phyloP scores from a whole-genome alignment of 2,113 vertebrate species.

The Gnathonemus echidnorhynchus region DNA sequence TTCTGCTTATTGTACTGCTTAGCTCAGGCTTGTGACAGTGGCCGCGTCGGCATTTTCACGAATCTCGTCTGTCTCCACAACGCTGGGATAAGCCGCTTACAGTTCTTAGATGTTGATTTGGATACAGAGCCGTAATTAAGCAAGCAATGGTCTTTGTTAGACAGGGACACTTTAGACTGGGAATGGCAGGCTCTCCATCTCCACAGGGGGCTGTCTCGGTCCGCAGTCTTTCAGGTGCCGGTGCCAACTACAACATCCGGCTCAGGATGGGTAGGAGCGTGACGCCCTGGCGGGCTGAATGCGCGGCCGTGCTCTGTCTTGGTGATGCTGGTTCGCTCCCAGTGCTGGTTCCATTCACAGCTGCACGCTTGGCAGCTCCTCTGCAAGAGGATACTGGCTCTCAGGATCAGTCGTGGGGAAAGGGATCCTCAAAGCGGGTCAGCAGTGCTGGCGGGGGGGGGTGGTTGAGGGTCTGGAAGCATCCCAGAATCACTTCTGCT shows the following conservation, averaged over 20 bases:
- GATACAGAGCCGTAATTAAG: not conserved
- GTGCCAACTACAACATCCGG: not conserved
- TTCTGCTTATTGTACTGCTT: not conserved
- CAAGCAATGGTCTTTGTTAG: not conserved
- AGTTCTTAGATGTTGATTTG: not conserved
- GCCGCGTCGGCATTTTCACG: not conserved
- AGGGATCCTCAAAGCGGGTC: not conserved
- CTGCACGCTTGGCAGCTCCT: not conserved
- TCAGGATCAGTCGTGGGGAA: not conserved
- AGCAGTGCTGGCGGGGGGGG: not conserved
- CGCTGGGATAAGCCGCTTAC: not conserved
- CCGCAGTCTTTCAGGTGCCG: not conserved
- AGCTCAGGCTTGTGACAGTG: not conserved
- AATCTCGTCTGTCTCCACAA: not conserved
- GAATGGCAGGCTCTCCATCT: not conserved
- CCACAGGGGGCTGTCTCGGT: not conserved
- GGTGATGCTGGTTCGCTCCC: not conserved
- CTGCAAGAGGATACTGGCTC: not conserved
- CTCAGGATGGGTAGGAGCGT: not conserved
- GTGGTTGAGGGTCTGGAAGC: not conserved
- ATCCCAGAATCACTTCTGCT: not conserved
- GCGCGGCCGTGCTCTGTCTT: not conserved
- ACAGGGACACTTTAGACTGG: not conserved
- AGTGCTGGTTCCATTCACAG: not conserved
- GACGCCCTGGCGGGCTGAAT: not conserved